Evolutionary conservation across 1,140 invertebrate species (phyloP).

Genomic region (Drosophila nigrodunni): DNA sequence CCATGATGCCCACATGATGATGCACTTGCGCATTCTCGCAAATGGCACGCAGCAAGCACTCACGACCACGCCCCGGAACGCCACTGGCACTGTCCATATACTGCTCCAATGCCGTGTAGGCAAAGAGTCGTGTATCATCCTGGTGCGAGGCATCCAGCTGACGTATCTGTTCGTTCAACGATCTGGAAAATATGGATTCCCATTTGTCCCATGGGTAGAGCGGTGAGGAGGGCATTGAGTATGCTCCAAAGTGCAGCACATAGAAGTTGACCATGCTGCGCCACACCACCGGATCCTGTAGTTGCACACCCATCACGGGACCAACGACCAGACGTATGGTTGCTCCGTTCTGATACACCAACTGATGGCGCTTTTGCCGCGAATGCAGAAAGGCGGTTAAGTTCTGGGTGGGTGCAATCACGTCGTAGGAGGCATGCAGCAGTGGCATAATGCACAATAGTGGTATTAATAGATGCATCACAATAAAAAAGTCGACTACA

Average conservation of each 20-base stretch:
- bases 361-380: slow-evolving; percentile 62
- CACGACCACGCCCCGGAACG: slow-evolving; percentile 37
- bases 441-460: slow-evolving; percentile 36
- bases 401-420: slow-evolving; percentile 43
- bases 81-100: slow-evolving; percentile 68
- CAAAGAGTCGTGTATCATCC: slow-evolving; percentile 71
- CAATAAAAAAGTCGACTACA: neutral
- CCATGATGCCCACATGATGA: slow-evolving; percentile 70
- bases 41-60: slow-evolving; percentile 71
- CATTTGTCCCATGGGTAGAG: slow-evolving; percentile 80
- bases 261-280: slow-evolving; percentile 71
- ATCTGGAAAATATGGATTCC: slow-evolving; percentile 68
- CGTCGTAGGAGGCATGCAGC: slow-evolving; percentile 39
- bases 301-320: slow-evolving; percentile 56
- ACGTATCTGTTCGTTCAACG: slow-evolving; percentile 52
- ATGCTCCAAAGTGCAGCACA: slow-evolving; percentile 68
- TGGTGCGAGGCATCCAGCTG: slow-evolving; percentile 50
- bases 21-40: slow-evolving; percentile 83
- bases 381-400: slow-evolving; percentile 54
- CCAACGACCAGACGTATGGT: slow-evolving; percentile 66
- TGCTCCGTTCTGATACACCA: slow-evolving; percentile 61
- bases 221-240: slow-evolving; percentile 65
- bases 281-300: slow-evolving; percentile 69
- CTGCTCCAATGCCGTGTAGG: slow-evolving; percentile 64
- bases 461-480: slow-evolving; percentile 24